Conservation (phyloP, 2,888 invertebrate genomes). For the Ypsolopha scabrella region DNA sequence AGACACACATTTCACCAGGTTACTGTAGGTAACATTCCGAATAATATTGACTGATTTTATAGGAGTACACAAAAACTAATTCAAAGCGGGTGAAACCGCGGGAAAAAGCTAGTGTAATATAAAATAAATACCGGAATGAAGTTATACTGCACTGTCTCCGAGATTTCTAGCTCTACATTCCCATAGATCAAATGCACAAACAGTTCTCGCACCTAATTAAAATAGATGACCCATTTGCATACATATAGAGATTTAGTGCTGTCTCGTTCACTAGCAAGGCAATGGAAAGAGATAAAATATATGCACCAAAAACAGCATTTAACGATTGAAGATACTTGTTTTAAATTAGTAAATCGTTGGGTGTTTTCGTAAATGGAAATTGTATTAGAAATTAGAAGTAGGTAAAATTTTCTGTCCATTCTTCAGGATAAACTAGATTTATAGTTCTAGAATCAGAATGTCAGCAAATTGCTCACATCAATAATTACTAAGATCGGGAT, state of each 20-base stretch:
- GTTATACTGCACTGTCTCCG: conserved; percentile 8
- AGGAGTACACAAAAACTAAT: no score
- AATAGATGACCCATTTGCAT: conserved; percentile 61
- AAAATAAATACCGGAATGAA: background rate
- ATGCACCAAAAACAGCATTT: no score
- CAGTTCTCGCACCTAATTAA: conserved; percentile 51
- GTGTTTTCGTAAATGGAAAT: background rate
- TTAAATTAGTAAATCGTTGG: background rate
- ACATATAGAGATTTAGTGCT: conserved; percentile 47
- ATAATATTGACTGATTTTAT: no score
- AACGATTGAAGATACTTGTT: background rate
- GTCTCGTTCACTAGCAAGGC: conserved; percentile 7
- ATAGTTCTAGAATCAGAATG: no score
- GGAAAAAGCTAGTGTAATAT: no score
- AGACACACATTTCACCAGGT: no score
- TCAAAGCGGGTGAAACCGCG: no score
- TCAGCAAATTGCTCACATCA: no score
- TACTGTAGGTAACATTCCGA: no score
- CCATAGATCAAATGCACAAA: conserved; percentile 20
- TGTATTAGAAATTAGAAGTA: background rate
- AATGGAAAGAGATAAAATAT: background rate
- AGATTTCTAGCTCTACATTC: conserved; percentile 5
- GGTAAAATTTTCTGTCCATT: no score
- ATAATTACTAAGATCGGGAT: no score
- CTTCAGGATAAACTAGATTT: no score